phyloP scores from a whole-genome alignment of 2,113 vertebrate species.

The Paraplagusia blochii region DNA sequence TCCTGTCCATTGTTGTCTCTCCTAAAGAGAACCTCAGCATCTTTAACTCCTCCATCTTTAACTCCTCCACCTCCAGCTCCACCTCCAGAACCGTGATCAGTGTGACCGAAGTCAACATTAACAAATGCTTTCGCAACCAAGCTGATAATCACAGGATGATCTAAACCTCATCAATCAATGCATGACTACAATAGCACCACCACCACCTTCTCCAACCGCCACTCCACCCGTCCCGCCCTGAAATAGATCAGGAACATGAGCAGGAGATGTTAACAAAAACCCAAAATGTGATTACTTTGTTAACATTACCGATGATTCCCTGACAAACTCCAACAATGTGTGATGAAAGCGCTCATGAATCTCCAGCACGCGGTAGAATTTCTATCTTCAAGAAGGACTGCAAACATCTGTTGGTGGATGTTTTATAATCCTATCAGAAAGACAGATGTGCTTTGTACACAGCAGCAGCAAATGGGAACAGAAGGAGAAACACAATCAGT shows the following conservation, averaged over 20 bases:
- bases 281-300: conserved; percentile 49
- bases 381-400: conserved; percentile 56
- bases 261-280: conserved; percentile 1
- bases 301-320: conserved; percentile 55
- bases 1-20: too few relatives aligned
- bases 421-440: conserved; percentile 71
- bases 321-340: conserved; percentile 53
- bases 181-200: too few relatives aligned
- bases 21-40: too few relatives aligned
- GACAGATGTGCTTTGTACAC: conserved; percentile 61
- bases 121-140: too few relatives aligned
- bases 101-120: too few relatives aligned
- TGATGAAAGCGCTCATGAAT: conserved; percentile 58
- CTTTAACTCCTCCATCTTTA: too few relatives aligned
- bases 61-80: too few relatives aligned
- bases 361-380: conserved; percentile 42
- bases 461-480: conserved; percentile 40
- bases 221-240: neutral
- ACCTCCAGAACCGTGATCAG: too few relatives aligned
- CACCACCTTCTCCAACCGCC: too few relatives aligned
- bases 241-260: conserved; percentile 19
- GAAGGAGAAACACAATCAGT: conserved; percentile 34
- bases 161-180: too few relatives aligned
- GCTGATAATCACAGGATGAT: too few relatives aligned
- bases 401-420: conserved; percentile 61